These are phyloP conservation scores for Macrotrachela quadricornifera DNA, from an alignment of 1,140 invertebrate genomes.

Conservation along the genomic window DNA sequence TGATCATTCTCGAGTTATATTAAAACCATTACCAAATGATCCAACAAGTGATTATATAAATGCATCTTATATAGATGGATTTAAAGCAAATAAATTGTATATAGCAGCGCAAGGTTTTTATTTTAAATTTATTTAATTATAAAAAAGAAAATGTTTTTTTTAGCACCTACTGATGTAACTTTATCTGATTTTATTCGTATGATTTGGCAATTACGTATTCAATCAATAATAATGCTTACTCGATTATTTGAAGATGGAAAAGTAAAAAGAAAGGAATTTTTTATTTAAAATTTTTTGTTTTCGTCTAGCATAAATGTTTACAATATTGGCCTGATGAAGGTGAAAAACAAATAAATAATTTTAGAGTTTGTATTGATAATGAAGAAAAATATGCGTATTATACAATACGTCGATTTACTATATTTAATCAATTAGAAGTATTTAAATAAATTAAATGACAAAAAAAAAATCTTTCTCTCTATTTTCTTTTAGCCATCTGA, in stretches of 20 bases:
- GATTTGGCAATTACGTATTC: constrained; percentile 6
- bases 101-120: constrained; percentile 8
- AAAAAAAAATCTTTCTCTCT: too few relatives aligned
- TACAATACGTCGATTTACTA: constrained; percentile 60
- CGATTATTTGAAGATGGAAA: constrained; percentile 12
- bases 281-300: neutral
- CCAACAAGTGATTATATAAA: constrained; percentile 63
- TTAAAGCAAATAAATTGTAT: constrained; percentile 3
- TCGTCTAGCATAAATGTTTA: constrained; percentile 65
- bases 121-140: neutral
- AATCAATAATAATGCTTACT: constrained; percentile 10
- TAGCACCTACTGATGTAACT: constrained; percentile 7
- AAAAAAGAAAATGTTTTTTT: too few relatives aligned
- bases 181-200: constrained; percentile 9
- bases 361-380: constrained; percentile 61
- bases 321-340: constrained; percentile 70
- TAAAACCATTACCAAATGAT: constrained; percentile 43
- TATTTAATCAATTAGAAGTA: constrained; percentile 36
- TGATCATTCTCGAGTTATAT: constrained; percentile 70
- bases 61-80: constrained; percentile 76
- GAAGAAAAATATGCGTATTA: constrained; percentile 79
- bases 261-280: neutral
- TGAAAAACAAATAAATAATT: constrained; percentile 59
- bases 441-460: neutral
- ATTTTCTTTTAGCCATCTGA: constrained; percentile 7